Percentiles rank a stretch among this genome's conserved stretches.
phyloP scores from a whole-genome alignment of 2,113 vertebrate species.

The Bubo bubo region DNA sequence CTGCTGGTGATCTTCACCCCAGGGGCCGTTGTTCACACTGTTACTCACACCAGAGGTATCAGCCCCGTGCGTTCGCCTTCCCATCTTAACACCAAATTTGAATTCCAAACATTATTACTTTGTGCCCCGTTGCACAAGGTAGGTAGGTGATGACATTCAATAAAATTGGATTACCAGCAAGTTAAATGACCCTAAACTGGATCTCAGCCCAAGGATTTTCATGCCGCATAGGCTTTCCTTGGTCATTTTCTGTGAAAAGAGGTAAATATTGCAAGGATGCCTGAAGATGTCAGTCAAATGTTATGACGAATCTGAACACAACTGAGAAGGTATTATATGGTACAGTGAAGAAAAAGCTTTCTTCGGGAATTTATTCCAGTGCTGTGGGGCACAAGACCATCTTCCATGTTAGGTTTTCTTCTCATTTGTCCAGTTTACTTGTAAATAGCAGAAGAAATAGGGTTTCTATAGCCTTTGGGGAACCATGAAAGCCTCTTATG shows the following conservation, averaged over 20 bases:
- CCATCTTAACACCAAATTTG: neutral
- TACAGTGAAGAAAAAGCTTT: neutral
- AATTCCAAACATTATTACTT: constrained; percentile 31
- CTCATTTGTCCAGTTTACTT: neutral
- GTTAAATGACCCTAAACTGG: constrained; percentile 16
- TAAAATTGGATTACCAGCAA: constrained; percentile 12
- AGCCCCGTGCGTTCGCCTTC: neutral
- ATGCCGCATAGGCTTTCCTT: neutral
- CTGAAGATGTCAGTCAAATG: neutral
- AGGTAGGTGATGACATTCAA: constrained; percentile 14
- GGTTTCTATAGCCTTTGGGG: neutral
- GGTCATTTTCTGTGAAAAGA: neutral
- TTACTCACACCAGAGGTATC: neutral
- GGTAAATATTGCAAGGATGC: neutral
- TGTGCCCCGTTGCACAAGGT: neutral
- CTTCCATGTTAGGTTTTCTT: neutral
- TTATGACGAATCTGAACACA: neutral
- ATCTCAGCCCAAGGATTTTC: neutral
- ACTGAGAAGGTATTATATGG: neutral
- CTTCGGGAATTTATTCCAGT: neutral
- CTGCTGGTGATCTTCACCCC: neutral
- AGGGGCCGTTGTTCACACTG: neutral
- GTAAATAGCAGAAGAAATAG: neutral
- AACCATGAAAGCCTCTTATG: neutral
- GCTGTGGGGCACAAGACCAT: neutral